These are phyloP conservation scores for Stichopus chloronotus DNA, from an alignment of 35 echinoderm and acorn worm species.

Conservation along the genomic window DNA sequence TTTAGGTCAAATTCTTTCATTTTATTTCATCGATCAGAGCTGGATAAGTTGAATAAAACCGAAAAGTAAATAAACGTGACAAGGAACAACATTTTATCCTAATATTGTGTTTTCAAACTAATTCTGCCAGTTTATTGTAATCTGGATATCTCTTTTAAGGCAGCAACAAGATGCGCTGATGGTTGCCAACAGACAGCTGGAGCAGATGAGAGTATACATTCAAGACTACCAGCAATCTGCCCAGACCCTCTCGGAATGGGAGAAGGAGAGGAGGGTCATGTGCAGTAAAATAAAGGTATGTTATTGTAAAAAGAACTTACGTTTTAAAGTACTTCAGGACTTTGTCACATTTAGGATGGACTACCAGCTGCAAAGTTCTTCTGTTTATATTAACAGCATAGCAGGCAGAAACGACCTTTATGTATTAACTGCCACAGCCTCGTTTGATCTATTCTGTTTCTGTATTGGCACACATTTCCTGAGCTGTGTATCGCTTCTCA, in stretches of 20 bases:
- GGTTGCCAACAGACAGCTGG: background rate
- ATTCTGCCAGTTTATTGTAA: background rate
- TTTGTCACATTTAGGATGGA: background rate
- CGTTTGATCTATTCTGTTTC: too few relatives aligned
- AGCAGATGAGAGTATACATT: slow-evolving; percentile 56
- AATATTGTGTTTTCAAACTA: background rate
- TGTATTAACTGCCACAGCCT: too few relatives aligned
- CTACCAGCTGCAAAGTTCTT: background rate
- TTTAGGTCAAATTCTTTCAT: too few relatives aligned
- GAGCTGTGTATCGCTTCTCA: too few relatives aligned
- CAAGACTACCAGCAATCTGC: slow-evolving; percentile 1
- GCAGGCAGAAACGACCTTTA: too few relatives aligned
- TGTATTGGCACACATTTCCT: too few relatives aligned
- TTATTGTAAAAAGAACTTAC: background rate
- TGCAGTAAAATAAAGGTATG: slow-evolving; percentile 26
- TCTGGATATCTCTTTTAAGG: background rate
- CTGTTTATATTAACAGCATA: background rate
- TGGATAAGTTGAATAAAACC: background rate
- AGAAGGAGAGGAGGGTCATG: background rate
- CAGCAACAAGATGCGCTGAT: slow-evolving; percentile 13
- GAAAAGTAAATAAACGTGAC: background rate
- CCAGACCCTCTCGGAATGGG: slow-evolving; percentile 48
- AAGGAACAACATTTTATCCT: too few relatives aligned
- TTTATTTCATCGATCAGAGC: too few relatives aligned
- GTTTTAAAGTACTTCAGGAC: background rate